Evolutionary conservation across 2,888 invertebrate genomes (phyloP), one percentile per base, ranked within the genome.

Genomic region (Dicyrtomina minuta): DNA sequence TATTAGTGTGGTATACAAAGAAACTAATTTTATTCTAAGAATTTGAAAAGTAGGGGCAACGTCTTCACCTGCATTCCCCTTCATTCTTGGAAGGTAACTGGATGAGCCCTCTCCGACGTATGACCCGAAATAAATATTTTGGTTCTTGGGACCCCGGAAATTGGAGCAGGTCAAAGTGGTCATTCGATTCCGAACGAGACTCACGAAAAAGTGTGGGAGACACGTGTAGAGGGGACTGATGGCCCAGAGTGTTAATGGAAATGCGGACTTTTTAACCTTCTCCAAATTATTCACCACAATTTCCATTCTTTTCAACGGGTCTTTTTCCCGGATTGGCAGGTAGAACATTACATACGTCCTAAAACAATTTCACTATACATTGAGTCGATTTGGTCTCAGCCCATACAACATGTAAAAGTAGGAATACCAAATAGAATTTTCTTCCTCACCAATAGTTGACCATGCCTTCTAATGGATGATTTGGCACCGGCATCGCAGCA

Each of bases 191-290:
- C 24, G 20, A 8, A 26, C 53, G 22, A 53, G 49, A 46, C 5
- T 10, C 15, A n/a, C n/a, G n/a, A n/a, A n/a, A n/a, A n/a, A n/a
- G 2, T 41, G 15, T 1, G 44, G 46, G 13, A 67, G 49, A 0
- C 24, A 41, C 67, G 60, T 60, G 60, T 67, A 67, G 1, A 67
- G 24, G 6, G 67, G 67, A 15, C 60, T 27, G 26, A 67, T 41
- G 2, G 41, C 5, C 60, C 61, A 68, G 20, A 68, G 27, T 6
- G 61, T 13, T 4, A 24, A 60, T n/a, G 68, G 68, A 15, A 68
- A 12, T 26, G 33, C 27, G 4, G 68, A 60, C 15, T 13, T 43
- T 26, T 68, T 68, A 5, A 60, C 53, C 22, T 27, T 39, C 8
- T 60, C 15, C 39, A 68, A 68, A 39, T 68, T n/a, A 6, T 17